Evolutionary conservation across 2,888 invertebrate species (phyloP), one percentile per base, ranked within the genome.

Genomic region (Phalangium opilio): DNA sequence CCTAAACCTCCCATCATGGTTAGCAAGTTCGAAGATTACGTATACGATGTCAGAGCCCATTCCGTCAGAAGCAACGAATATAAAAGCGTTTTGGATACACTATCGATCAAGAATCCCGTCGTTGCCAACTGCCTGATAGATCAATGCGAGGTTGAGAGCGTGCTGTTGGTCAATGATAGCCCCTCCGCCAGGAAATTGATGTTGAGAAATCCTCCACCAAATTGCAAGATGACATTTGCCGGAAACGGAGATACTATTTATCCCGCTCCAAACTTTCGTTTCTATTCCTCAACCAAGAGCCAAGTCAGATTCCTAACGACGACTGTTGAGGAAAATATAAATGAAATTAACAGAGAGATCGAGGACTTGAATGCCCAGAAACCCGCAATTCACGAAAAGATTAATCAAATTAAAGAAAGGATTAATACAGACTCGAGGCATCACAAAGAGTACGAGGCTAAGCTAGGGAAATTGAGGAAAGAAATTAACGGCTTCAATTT

Each of bases 81-180:
- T 53, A 60, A 60, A 1, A 60, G 64, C 18, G 59, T 90, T 12
- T 72, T 83, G 44, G 77, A 85, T 60, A 72, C 79, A 50, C 71
- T 93, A 47, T 75, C 76, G 50, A 76, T 86, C 47, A 66, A 73
- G 3, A 79, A 89, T 69, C 75, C 81, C 0, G 75, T 84, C 12
- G 77, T 90, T 1, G 75, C 78, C 57, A 93, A 93, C 71, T 80
- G 76, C 62, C 72, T 93, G 27, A 81, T 93, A 47, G 91, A 93
- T 70, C 79, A 78, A 65, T 50, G 62, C 27, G 52, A 56, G 12
- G 70, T 86, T 44, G 91, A 93, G 68, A 72, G 72, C 42, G 73
- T 85, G 27, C 68, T 91, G 48, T 70, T 93, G 18, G 81, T 90
- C 51, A 76, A 79, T 2, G 74, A 75, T 3, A 75, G 75, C 34